Evolutionary conservation across 2,113 vertebrate species (phyloP), one percentile per base, ranked within the genome.

Genomic region (Esox niger): DNA sequence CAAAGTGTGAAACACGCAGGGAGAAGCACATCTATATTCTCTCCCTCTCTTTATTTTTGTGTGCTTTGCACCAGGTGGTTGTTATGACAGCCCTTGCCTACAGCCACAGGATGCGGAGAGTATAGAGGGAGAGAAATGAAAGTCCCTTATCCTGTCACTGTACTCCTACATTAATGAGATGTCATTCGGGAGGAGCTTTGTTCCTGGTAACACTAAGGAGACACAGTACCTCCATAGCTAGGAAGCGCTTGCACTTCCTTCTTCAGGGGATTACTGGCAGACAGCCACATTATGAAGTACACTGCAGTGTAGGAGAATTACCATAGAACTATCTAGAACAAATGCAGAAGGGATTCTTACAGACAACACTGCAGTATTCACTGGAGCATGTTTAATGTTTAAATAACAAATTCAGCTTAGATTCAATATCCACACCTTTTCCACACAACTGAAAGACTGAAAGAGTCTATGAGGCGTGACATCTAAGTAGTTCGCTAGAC

Each of bases 181-280:
- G 74, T 77, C 82, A 83, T n/a, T 4, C 47, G 62, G 62, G 75
- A 78, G 79, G 70, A 73, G 77, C 82, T 33, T 33, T 61, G n/a
- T 21, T 33, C 31, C 31, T 15, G 3, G n/a, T 73, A 78, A 66
- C 46, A 1, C 31, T 64, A 73, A 64, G 67, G 74, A 75, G 63
- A 23, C 31, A 8, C 7, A 73, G 13, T 52, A 47, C 77, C 69
- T 71, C 32, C 66, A 72, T n/a, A n/a, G n/a, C 66, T 58, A 6
- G 10, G 47, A 2, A 15, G 20, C 47, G 5, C 15, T 15, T 21
- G 15, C 7, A 52, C 6, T 7, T 9, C 13, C 13, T 67, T 21
- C 49, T 61, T 31, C 62, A 43, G 65, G 49, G 66, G 61, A 63
- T 33, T 57, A 64, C 33, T 55, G 20, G 49, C 38, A 26, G 77